Evolutionary conservation across 2,888 invertebrate genomes (phyloP).

Genomic region (Drosophila buzzatii): DNA sequence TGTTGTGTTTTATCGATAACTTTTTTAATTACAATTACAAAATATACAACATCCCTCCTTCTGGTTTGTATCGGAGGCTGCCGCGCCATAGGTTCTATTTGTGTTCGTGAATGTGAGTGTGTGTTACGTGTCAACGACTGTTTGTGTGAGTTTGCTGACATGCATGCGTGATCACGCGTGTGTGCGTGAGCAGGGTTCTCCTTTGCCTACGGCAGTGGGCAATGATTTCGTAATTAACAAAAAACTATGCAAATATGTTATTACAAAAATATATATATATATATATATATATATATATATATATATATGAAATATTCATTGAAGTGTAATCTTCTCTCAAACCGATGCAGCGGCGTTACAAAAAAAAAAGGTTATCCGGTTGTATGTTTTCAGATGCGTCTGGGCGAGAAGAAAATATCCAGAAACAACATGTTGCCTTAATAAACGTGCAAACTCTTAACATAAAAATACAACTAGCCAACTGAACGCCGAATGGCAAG

Average conservation of each 20-base stretch:
- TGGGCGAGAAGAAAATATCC: slow-evolving; percentile 35
- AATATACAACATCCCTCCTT: slow-evolving; percentile 56
- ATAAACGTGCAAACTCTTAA: slow-evolving; percentile 51
- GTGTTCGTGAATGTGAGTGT: slow-evolving; percentile 5
- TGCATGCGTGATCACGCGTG: background rate
- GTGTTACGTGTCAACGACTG: background rate
- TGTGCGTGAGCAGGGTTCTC: slow-evolving; percentile 22
- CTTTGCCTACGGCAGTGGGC: slow-evolving; percentile 18
- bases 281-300: slow-evolving; percentile 34
- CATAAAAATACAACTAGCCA: slow-evolving; percentile 59
- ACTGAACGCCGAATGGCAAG: slow-evolving; percentile 43
- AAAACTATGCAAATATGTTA: slow-evolving; percentile 34
- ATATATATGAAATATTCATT: slow-evolving; percentile 27
- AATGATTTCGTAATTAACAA: slow-evolving; percentile 55
- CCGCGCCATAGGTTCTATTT: slow-evolving; percentile 15
- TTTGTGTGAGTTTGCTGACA: background rate
- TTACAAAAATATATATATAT: slow-evolving; percentile 42
- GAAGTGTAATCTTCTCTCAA: slow-evolving; percentile 7
- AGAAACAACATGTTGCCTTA: slow-evolving; percentile 24
- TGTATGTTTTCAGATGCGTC: slow-evolving; percentile 23
- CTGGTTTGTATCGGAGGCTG: slow-evolving; percentile 33
- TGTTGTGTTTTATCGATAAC: slow-evolving; percentile 53
- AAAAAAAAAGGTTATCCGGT: slow-evolving; percentile 11
- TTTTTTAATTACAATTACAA: slow-evolving; percentile 62
- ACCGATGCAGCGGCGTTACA: slow-evolving; percentile 13